Conservation (phyloP, 2,797 vertebrate genomes). For the Sebastes nivosus region DNA sequence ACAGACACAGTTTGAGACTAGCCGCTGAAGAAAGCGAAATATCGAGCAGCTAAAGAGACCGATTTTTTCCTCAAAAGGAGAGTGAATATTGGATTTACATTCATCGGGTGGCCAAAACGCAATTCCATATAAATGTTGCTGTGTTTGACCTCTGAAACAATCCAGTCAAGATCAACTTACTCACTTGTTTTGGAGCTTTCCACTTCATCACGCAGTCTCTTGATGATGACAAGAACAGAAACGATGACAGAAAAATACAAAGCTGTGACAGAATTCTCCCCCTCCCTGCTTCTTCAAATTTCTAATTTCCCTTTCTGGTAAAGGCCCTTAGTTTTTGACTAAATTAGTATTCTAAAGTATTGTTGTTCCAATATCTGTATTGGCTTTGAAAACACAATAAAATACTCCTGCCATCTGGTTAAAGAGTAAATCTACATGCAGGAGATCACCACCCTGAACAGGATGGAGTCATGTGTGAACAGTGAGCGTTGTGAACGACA, state of each 20-base stretch:
- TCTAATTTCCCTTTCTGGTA: too few relatives aligned
- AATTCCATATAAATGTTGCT: too few relatives aligned
- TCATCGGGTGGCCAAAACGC: too few relatives aligned
- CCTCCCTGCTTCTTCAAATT: too few relatives aligned
- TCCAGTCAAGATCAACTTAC: not conserved
- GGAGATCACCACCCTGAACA: not conserved
- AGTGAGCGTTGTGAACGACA: not conserved
- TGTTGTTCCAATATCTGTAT: not conserved
- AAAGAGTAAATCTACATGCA: not conserved
- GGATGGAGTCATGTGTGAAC: not conserved
- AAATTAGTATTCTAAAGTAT: not conserved
- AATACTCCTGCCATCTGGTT: not conserved
- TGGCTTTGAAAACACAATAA: not conserved
- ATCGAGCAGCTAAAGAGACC: too few relatives aligned
- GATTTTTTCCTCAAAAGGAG: too few relatives aligned
- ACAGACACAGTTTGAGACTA: too few relatives aligned
- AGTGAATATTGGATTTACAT: too few relatives aligned
- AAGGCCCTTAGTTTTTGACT: not conserved
- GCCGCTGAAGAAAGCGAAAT: too few relatives aligned
- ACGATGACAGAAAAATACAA: not conserved
- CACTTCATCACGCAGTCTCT: not conserved
- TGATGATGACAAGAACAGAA: not conserved
- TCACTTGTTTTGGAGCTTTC: not conserved
- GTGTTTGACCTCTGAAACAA: too few relatives aligned
- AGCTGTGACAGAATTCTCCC: not conserved